Evolutionary conservation across 2,113 vertebrate species (phyloP).

Genomic region (Odobenus rosmarus): DNA sequence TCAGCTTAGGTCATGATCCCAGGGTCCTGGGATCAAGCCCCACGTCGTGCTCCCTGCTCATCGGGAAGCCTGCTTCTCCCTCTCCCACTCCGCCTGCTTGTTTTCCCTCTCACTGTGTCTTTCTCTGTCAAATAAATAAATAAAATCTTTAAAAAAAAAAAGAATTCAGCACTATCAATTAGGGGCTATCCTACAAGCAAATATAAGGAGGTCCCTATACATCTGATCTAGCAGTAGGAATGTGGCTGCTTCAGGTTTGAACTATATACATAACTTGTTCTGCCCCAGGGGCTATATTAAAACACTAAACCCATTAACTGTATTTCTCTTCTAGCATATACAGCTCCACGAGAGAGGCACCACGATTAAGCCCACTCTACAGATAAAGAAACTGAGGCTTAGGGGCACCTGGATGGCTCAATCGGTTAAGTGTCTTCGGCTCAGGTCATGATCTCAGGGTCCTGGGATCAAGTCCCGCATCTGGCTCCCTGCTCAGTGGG

Average conservation of each 20-base stretch:
- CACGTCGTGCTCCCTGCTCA: too few species aligned
- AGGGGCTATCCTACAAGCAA: background rate
- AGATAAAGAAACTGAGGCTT: slow-evolving; percentile 5
- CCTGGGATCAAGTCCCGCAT: background rate
- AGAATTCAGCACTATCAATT: background rate
- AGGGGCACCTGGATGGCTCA: background rate
- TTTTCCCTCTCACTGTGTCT: too few species aligned
- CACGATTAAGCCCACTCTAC: background rate
- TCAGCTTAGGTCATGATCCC: too few species aligned
- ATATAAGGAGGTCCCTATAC: background rate
- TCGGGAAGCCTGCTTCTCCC: too few species aligned
- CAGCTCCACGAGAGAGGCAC: background rate
- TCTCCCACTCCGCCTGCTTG: too few species aligned
- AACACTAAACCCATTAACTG: background rate
- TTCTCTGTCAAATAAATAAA: too few species aligned
- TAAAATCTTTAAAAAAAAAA: too few species aligned
- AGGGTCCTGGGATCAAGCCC: too few species aligned
- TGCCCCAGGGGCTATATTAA: background rate
- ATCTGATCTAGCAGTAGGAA: background rate
- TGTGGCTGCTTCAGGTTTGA: background rate
- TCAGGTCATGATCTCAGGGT: background rate
- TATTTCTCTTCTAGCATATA: background rate
- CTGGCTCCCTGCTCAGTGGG: background rate
- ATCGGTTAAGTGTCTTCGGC: background rate
- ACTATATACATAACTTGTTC: background rate